Conservation (phyloP, 1,140 invertebrate genomes). For the Diploscapter pachys region DNA sequence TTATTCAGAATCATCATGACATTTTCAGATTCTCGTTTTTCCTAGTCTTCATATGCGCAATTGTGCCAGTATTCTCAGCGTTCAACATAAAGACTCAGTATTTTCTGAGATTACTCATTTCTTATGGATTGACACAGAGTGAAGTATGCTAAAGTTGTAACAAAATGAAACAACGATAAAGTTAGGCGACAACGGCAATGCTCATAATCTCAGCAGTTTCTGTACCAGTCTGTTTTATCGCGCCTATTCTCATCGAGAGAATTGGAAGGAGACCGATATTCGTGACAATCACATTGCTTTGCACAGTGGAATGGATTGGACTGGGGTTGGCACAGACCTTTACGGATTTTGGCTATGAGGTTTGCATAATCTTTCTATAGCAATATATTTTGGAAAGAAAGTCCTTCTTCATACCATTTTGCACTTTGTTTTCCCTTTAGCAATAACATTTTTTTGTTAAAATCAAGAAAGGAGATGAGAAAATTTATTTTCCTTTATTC, state of each 20-base stretch:
- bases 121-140: conserved; percentile 24
- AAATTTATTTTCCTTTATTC: too few relatives aligned
- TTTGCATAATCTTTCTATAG: background rate
- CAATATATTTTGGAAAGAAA: conserved; percentile 1
- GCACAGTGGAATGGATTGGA: conserved; percentile 27
- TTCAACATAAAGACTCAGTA: conserved; percentile 31
- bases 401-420: too few relatives aligned
- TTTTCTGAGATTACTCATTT: conserved; percentile 10
- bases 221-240: conserved; percentile 23
- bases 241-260: conserved; percentile 15
- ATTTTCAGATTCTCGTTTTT: background rate
- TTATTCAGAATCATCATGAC: too few relatives aligned
- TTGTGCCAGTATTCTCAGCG: conserved; percentile 36
- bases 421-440: too few relatives aligned
- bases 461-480: too few relatives aligned
- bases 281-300: conserved; percentile 18
- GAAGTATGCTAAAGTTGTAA: conserved; percentile 1
- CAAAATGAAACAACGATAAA: background rate
- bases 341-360: conserved; percentile 11
- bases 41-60: conserved; percentile 31
- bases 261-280: conserved; percentile 27
- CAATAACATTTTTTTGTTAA: too few relatives aligned
- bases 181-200: conserved; percentile 20
- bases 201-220: conserved; percentile 17
- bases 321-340: conserved; percentile 17